Evolutionary conservation across 2,797 vertebrate species (phyloP), one percentile per base, ranked within the genome.

Genomic region (Sphenopsis melanotis): DNA sequence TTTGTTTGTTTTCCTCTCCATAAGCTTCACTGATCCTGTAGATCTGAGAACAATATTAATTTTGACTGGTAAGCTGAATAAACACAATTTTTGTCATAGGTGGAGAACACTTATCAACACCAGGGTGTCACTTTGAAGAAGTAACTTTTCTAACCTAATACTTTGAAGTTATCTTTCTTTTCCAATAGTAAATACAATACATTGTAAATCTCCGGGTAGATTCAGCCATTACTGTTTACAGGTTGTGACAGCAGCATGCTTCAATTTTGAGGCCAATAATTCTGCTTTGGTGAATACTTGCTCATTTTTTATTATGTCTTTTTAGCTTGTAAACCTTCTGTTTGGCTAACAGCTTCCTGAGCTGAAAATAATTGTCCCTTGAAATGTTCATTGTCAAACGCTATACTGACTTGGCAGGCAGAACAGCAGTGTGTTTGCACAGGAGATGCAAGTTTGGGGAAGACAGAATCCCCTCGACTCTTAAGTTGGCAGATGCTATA

Each of bases 51-150:
- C 52, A 95, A 81, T 79, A 96, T 95, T 96, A 90, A 93, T 96
- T 97, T 95, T 94, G 68, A 95, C 66, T 94, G 44, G 66, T 95
- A 95, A 93, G 57, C 83, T 93, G 88, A 96, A 95, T 94, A 97
- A 97, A 95, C 47, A 87, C 42, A 64, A 79, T 93, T 94, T 96
- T 94, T 81, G 24, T 95, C 81, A 57, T 55, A 93, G 76, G n/a
- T 52, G 64, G 68, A 94, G 76, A 91, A 79, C 77, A 71, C 89
- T 96, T 95, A 95, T 85, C 77, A 96, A 87, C 71, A 83, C 6
- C 7, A 42, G 44, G 39, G 57, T 85, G 65, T 93, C 93, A 93
- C 93, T 96, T 95, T 87, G 87, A 87, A 95, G 69, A 88, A 86
- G 82, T 87, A 94, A 95, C 87, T 92, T 95, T 93, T 83, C 75